These are phyloP conservation scores for Asobara japonica DNA, from an alignment of 1,140 invertebrate species.

Conservation along the genomic window DNA sequence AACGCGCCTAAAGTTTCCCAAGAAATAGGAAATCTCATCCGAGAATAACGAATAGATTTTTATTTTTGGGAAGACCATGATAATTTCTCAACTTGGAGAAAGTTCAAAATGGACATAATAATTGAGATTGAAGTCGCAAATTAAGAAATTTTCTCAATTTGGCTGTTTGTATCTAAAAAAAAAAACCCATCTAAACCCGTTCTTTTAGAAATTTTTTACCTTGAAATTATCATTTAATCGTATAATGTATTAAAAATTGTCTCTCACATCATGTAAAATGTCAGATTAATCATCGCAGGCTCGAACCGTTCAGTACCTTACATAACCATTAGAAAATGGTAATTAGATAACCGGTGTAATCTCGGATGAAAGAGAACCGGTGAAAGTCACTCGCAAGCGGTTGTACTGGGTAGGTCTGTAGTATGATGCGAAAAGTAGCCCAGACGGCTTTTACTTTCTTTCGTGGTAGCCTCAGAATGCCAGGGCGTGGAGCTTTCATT, in stretches of 20 bases:
- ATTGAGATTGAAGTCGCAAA: too few species aligned
- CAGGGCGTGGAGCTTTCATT: slow-evolving; percentile 52
- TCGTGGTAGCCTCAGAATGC: not conserved
- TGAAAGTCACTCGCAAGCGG: slow-evolving; percentile 25
- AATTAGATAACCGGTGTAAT: slow-evolving; percentile 8
- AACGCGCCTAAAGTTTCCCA: too few species aligned
- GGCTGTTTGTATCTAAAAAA: too few species aligned
- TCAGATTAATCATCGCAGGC: not conserved
- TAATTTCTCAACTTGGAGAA: too few species aligned
- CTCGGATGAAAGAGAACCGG: slow-evolving; percentile 32
- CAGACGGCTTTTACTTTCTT: slow-evolving; percentile 61
- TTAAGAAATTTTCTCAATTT: too few species aligned
- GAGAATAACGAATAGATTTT: too few species aligned
- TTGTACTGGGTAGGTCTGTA: slow-evolving; percentile 24
- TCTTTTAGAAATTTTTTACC: too few species aligned
- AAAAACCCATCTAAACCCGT: too few species aligned
- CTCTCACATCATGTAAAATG: not conserved
- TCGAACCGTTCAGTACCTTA: not conserved
- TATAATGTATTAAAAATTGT: not conserved
- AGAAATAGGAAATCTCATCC: too few species aligned
- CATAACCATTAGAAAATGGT: not conserved
- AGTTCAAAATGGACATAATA: too few species aligned
- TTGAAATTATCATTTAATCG: too few species aligned
- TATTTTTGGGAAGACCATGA: too few species aligned
- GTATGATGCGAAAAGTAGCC: slow-evolving; percentile 49